These are phyloP conservation scores for Cylindroiulus punctatus DNA, from an alignment of 2,888 invertebrate species.

Conservation along the genomic window DNA sequence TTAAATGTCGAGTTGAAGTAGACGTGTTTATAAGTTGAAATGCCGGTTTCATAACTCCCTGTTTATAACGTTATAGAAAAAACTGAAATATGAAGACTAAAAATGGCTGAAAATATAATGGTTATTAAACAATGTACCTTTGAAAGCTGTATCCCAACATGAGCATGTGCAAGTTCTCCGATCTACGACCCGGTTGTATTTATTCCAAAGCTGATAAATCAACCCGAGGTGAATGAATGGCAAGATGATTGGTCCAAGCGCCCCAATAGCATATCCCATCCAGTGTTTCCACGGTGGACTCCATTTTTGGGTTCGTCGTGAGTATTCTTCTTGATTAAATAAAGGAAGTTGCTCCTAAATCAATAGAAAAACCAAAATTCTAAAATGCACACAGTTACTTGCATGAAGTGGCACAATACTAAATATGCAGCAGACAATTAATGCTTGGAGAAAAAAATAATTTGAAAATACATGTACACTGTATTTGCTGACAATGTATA, in stretches of 20 bases:
- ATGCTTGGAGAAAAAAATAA: no score
- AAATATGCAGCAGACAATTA: no score
- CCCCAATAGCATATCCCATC: not conserved
- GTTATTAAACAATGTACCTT: constrained; percentile 68
- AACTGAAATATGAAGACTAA: not conserved
- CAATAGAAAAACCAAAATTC: not conserved
- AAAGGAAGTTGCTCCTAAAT: constrained; percentile 11
- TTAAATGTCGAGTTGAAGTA: constrained; percentile 77
- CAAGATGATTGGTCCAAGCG: constrained; percentile 66
- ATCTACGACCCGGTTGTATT: constrained; percentile 75
- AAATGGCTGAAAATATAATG: no score
- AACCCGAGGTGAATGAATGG: constrained; percentile 74
- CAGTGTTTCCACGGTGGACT: not conserved
- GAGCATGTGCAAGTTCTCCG: constrained; percentile 75
- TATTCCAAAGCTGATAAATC: constrained; percentile 75
- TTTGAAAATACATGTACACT: no score
- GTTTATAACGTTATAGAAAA: constrained; percentile 54
- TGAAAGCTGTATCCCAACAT: constrained; percentile 81
- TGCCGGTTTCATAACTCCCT: constrained; percentile 77
- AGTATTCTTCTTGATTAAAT: constrained; percentile 12
- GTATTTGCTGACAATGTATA: no score
- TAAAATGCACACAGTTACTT: no score
- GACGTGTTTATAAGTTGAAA: constrained; percentile 76
- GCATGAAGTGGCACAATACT: no score
- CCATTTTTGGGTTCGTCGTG: not conserved